Base-by-base conservation (phyloP, 2,888 invertebrate species). In the Lamproptera curius region DNA sequence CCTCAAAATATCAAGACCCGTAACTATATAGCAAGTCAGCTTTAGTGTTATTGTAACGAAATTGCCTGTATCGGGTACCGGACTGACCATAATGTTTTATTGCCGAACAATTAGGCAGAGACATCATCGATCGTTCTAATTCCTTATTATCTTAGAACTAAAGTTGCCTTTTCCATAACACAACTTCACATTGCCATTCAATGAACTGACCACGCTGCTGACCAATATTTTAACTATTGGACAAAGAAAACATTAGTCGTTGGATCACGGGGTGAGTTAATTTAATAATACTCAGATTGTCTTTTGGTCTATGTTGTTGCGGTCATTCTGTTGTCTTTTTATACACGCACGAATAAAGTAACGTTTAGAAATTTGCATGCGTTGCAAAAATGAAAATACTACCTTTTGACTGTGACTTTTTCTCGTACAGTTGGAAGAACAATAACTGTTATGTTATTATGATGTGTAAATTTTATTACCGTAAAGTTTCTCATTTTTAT, bases 21-120 rank as follows among this genome's bases (percentile, higher is more conserved):
- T n/a, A n/a, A n/a, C n/a, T n/a, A n/a, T n/a, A n/a, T n/a, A 39
- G 23, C 2, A 38, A 14, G 47, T 26, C 46, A 20, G 50, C 48
- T 52, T 61, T 55, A 65, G 64, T 69, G 63, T 71, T 66, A 72
- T 75, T 70, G 48, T 59, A 71, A 76, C 76, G 63, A 74, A 71
- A 57, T 63, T 59, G 62, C 69, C 70, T 67, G 69, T 70, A 67
- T 65, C 62, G 16, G 47, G 53, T 42, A 47, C 47, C 59, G 16
- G 16, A 60, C 56, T 71, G 73, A 75, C 73, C 81, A 82, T 80
- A 67, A 68, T 73, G 80, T 62, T 80, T 82, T 81, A 82, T 81
- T 73, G 77, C 76, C 52, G 59, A 62, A 71, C 81, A 73, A 82
- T 82, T 79, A 81, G 62, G n/a, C n/a, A n/a, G n/a, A n/a, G n/a